Base-by-base conservation (phyloP, 2,888 invertebrate species). In the Plutella xylostella region DNA sequence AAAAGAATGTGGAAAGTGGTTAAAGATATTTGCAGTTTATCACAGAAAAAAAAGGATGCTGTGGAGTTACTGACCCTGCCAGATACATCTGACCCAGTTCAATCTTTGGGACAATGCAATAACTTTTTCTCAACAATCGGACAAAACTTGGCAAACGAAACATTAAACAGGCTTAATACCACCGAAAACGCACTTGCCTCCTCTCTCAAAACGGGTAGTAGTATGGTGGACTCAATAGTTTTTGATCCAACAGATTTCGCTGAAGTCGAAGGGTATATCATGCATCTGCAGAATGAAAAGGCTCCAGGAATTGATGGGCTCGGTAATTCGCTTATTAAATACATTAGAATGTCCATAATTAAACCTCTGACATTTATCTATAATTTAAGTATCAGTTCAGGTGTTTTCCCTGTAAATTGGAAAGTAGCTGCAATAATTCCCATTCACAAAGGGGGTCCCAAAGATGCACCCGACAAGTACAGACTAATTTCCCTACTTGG, bases 401-500 rank as follows among this genome's bases (percentile, higher is more conserved):
- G 46, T 3, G 18, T 14, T 4, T 43, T 46, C 22, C 46, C 43
- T 19, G 39, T 43, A 1, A 4, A 20, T 2, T 43, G 37, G 39
- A 43, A 46, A 21, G 18, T 9, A 1, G 38, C 38, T 2, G 28
- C 28, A 7, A 20, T 43, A 5, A 20, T 21, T 2, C 47, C 43
- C 3, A 47, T 47, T n/a, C 28, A 40, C 35, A 47, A 43, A 20
- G 9, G 20, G 18, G 43, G 47, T 4, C 11, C n/a, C 2, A 35
- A 43, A 30, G 3, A 7, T 12, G 15, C 11, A 12, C 38, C 43
- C 2, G 14, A 18, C 9, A 46, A 46, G 18, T 46, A 42, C 17
- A 15, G 43, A n/a, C 46, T 43, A 3, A 43, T 46, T 9, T 46
- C 42, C 2, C 17, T 46, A 11, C 22, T 46, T 17, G 6, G 31